Percentiles rank a stretch among this genome's conserved stretches.
phyloP scores from a whole-genome alignment of 2,113 vertebrate genomes.

The Myrmecobius fasciatus region DNA sequence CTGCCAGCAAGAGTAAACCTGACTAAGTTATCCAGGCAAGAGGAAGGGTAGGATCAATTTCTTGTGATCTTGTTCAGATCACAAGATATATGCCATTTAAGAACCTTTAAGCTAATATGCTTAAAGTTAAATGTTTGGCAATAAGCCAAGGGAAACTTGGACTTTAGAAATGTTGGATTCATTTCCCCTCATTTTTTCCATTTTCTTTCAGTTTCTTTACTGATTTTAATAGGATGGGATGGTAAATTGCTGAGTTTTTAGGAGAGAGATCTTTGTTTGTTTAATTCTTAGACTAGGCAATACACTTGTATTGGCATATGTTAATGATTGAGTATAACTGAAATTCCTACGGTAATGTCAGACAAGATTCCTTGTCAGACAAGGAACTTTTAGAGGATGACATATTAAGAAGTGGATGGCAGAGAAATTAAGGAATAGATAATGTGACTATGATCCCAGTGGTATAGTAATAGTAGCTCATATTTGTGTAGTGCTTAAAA shows the following conservation, averaged over 20 bases:
- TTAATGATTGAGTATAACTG: neutral
- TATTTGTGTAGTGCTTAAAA: neutral
- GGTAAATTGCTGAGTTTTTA: neutral
- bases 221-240: slow-evolving; percentile 43
- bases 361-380: too few species aligned
- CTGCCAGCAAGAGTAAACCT: slow-evolving; percentile 27
- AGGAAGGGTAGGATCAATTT: neutral
- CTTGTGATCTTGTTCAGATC: slow-evolving; percentile 23
- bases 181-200: neutral
- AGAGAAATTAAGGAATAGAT: neutral
- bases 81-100: neutral
- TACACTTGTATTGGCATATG: neutral
- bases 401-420: neutral
- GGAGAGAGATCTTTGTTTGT: neutral
- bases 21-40: slow-evolving; percentile 43
- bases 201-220: neutral
- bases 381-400: neutral
- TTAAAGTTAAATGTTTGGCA: slow-evolving; percentile 29
- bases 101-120: neutral
- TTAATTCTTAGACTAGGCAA: neutral
- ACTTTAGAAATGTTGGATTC: neutral
- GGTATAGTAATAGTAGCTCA: neutral
- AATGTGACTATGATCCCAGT: neutral
- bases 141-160: neutral
- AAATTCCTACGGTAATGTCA: neutral